Conservation (phyloP, 2,113 vertebrate species). For the Chascanopsetta lugubris region DNA sequence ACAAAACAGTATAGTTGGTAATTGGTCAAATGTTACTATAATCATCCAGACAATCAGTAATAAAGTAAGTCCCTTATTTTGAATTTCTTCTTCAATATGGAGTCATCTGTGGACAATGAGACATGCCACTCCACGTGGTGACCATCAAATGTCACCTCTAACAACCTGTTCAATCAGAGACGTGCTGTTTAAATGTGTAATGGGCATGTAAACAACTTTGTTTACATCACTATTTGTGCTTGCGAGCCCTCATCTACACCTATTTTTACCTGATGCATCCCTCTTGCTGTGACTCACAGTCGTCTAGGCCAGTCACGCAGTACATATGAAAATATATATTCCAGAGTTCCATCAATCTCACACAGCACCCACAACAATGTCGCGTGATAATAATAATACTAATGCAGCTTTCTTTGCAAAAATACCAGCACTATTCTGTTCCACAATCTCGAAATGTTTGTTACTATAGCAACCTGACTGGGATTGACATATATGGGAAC, state of each 20-base stretch:
- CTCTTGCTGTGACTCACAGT: constrained; percentile 52
- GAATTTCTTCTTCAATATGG: not conserved
- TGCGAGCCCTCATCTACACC: not conserved
- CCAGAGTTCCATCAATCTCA: too few species aligned
- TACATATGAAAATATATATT: too few species aligned
- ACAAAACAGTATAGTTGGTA: too few species aligned
- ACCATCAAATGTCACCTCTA: constrained; percentile 37
- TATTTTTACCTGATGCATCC: constrained; percentile 47
- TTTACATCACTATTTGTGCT: constrained; percentile 12
- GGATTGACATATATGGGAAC: not conserved
- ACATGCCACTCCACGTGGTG: constrained; percentile 49
- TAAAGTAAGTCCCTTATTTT: too few species aligned
- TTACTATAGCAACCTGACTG: not conserved
- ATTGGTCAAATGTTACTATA: too few species aligned
- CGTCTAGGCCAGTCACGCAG: constrained; percentile 57
- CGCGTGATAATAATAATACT: not conserved
- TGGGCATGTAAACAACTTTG: not conserved
- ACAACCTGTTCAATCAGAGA: not conserved
- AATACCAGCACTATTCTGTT: constrained; percentile 6
- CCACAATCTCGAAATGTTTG: not conserved
- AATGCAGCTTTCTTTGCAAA: constrained; percentile 23
- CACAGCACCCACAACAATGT: constrained; percentile 47
- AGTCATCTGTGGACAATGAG: constrained; percentile 28
- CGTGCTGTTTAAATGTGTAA: not conserved
- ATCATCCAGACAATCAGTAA: too few species aligned